Percentiles rank a stretch among this genome's conserved stretches.
phyloP scores from a whole-genome alignment of 2,888 invertebrate genomes.

The Drosophila macrothrix region DNA sequence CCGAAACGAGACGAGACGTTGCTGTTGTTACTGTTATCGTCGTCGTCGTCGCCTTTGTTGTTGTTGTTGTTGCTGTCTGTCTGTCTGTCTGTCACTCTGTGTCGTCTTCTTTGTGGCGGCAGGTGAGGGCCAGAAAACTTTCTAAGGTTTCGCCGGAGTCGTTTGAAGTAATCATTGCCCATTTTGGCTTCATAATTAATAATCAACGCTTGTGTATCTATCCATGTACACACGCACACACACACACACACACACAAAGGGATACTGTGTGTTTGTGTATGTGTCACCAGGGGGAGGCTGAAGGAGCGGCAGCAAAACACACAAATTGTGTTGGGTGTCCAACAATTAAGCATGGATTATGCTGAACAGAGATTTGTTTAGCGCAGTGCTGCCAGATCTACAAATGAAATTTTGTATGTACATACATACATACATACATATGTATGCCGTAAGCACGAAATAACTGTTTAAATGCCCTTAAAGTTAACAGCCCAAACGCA shows the following conservation, averaged over 20 bases:
- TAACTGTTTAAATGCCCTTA: background rate
- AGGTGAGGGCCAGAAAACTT: conserved; percentile 57
- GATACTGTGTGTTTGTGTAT: background rate
- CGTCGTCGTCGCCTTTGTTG: conserved; percentile 6
- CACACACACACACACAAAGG: background rate
- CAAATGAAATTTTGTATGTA: background rate
- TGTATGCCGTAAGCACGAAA: background rate
- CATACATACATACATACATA: too few relatives aligned
- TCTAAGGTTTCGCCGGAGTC: conserved; percentile 66
- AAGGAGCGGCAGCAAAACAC: conserved; percentile 1
- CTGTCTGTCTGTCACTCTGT: conserved; percentile 11
- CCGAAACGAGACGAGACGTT: conserved; percentile 39
- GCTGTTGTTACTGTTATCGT: conserved; percentile 10
- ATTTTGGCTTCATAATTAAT: conserved; percentile 73
- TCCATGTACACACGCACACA: background rate
- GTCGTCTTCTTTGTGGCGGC: conserved; percentile 16
- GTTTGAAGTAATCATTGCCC: conserved; percentile 64
- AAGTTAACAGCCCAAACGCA: background rate
- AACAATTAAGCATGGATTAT: conserved; percentile 74
- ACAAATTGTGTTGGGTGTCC: conserved; percentile 38
- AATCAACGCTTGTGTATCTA: conserved; percentile 71
- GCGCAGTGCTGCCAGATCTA: conserved; percentile 40
- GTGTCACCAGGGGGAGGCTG: conserved; percentile 25
- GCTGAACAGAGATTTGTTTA: conserved; percentile 35
- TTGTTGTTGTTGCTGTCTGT: background rate